Base-by-base conservation (phyloP, 30 jellyfish, hydroid and myxozoan genomes). In the Aurelia aurita region DNA sequence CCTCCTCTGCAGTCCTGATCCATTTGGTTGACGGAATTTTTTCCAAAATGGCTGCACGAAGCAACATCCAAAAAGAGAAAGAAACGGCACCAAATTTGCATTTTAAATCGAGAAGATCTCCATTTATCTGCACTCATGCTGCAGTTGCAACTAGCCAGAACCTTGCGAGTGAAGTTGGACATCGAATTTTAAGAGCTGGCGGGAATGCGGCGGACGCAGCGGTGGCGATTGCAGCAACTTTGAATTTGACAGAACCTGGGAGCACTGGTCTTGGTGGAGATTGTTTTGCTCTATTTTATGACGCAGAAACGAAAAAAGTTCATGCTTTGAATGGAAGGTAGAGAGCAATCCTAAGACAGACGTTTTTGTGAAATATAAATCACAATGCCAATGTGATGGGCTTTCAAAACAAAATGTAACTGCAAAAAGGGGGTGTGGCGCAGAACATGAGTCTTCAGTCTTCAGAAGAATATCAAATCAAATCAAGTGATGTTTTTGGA, bases 131-230 rank as follows among this genome's bases (percentile, higher is more conserved):
- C 19, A 55, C 82, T 26, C 89, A 93, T 75, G 97, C 84, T 68
- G 98, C 97, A 20, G 99, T 89, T 53, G 99, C 97, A 46, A 54
- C 95, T 1, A 89, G 96, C 83, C 94, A 94, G 34, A 91, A 89
- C 20, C 73, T 79, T 20, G 99, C 99, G 16, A 87, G 95, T 44
- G 95, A 88, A 85, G 76, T 81, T 15, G 99, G 99, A 19, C 54
- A 64, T 26, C 86, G 84, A 13, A 60, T 94, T 20, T 77, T 94
- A 70, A 58, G 84, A 65, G 49, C 79, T 31, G 97, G 97, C 11
- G 99, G 97, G 1, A 88, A 88, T 84, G 99, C 99, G 0, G 97
- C 97, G 16, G 99, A 94, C 61, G 99, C 97, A 13, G 99, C 99
- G 3, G 97, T 94, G 26, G 99, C 92, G 21, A 49, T 94, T 26